Base-by-base conservation (phyloP, 2,888 invertebrate species). In the Laspeyria flexula region DNA sequence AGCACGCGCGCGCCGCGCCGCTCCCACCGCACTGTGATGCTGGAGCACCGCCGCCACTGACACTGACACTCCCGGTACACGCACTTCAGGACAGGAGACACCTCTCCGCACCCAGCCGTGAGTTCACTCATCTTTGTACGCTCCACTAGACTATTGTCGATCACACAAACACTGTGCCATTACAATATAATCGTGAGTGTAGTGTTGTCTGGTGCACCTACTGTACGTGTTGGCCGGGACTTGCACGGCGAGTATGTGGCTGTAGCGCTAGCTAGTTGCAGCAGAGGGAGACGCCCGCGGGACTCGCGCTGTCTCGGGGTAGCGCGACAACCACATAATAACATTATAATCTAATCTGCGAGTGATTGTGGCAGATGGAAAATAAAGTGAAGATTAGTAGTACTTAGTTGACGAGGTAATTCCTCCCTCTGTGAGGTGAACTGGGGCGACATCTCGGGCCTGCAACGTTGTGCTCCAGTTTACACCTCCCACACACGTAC, bases 1-100 rank as follows among this genome's bases (percentile, higher is more conserved):
- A 52, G 30, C 55, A 54, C 55, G 25, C 56, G 7, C 62, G 43
- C 57, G 41, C 46, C 51, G 53, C 57, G 43, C 50, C 12, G 35
- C 40, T 56, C 45, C 18, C 30, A 11, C 42, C 52, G 43, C 46
- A 52, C 43, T 25, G 53, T 43, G 43, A 35, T 43, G 47, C 9
- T 39, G 27, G 25, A 49, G 16, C 12, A 16, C 25, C 9, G 3
- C n/a, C 23, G 15, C 21, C 15, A 11, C 3, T 15, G 18, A 11
- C 12, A 46, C 12, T 15, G 18, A 6, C 9, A 31, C 23, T 1
- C 16, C 10, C 37, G 30, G 29, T 35, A 5, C 21, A 3, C 21
- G 4, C 25, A 25, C 25, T 7, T 25, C 25, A 25, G 7, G 18
- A 18, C 7, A 7, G 6, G 25, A 3, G 25, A 3, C 25, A 7